Percentiles rank a stretch among this genome's conserved stretches.
phyloP scores from a whole-genome alignment of 2,797 vertebrate genomes.

The Sebastes taczanowskii region DNA sequence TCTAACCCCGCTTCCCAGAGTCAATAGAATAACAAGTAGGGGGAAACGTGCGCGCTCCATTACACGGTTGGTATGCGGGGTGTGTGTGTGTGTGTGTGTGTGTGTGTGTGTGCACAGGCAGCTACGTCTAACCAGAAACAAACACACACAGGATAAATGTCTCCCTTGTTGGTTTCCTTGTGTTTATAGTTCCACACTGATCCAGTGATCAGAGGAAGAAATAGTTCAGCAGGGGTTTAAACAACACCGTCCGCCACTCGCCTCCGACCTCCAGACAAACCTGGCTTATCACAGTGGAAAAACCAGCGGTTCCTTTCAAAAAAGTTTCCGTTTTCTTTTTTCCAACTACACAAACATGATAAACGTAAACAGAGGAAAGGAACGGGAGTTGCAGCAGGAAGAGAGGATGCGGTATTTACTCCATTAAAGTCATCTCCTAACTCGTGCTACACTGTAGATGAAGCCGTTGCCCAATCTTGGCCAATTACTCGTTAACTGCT shows the following conservation, averaged over 20 bases:
- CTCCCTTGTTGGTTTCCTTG: conserved; percentile 60
- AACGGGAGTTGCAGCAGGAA: not conserved
- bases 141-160: conserved; percentile 69
- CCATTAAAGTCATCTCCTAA: not conserved
- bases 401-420: not conserved
- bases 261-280: conserved; percentile 13
- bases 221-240: conserved; percentile 48
- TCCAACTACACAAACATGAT: conserved; percentile 25
- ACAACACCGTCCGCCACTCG: conserved; percentile 21
- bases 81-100: not conserved
- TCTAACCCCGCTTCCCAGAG: conserved; percentile 28
- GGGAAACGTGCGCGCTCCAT: conserved; percentile 42
- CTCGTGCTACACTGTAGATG: not conserved
- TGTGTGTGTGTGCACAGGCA: conserved; percentile 26
- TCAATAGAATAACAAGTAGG: conserved; percentile 70
- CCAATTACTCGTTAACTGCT: conserved; percentile 18
- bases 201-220: conserved; percentile 60
- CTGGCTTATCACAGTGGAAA: conserved; percentile 29
- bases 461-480: conserved; percentile 13
- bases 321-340: conserved; percentile 30
- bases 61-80: conserved; percentile 61
- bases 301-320: conserved; percentile 7
- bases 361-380: conserved; percentile 10
- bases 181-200: conserved; percentile 60
- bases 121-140: conserved; percentile 55